phyloP scores from a whole-genome alignment of 2,888 invertebrate species.

The Elegia similella region DNA sequence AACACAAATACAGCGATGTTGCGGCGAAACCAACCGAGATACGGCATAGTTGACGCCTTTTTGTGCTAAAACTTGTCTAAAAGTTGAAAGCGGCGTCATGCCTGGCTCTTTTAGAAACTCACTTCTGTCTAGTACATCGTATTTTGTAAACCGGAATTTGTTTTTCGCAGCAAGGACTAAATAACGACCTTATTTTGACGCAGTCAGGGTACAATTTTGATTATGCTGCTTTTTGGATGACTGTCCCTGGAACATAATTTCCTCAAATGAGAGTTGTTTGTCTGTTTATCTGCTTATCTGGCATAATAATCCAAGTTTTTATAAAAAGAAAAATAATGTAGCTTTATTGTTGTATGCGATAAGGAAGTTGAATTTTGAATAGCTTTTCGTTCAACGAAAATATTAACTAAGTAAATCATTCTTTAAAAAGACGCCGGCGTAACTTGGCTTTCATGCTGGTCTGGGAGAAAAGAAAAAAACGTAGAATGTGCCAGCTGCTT shows the following conservation, averaged over 20 bases:
- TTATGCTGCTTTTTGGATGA: background rate
- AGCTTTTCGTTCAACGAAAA: background rate
- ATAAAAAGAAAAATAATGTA: background rate
- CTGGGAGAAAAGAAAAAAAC: too few relatives aligned
- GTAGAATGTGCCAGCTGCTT: too few relatives aligned
- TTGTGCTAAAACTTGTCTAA: slow-evolving; percentile 17
- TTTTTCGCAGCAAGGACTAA: background rate
- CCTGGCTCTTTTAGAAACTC: slow-evolving; percentile 6
- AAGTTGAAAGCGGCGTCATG: slow-evolving; percentile 10
- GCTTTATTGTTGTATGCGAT: background rate
- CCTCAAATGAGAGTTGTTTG: slow-evolving; percentile 14
- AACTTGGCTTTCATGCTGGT: too few relatives aligned
- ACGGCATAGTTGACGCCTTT: slow-evolving; percentile 15
- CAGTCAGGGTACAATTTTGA: background rate
- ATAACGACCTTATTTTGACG: background rate
- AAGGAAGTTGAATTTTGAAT: background rate
- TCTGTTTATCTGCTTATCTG: slow-evolving; percentile 15
- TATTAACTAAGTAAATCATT: too few relatives aligned
- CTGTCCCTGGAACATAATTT: slow-evolving; percentile 10
- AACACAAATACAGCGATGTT: slow-evolving; percentile 34
- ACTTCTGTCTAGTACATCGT: slow-evolving; percentile 13
- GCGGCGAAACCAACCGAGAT: slow-evolving; percentile 7
- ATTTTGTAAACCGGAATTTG: slow-evolving; percentile 11
- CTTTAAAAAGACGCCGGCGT: too few relatives aligned
- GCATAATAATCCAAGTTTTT: slow-evolving; percentile 1